Conservation (phyloP, 1,140 invertebrate genomes). For the Aphaenogaster rudis region DNA sequence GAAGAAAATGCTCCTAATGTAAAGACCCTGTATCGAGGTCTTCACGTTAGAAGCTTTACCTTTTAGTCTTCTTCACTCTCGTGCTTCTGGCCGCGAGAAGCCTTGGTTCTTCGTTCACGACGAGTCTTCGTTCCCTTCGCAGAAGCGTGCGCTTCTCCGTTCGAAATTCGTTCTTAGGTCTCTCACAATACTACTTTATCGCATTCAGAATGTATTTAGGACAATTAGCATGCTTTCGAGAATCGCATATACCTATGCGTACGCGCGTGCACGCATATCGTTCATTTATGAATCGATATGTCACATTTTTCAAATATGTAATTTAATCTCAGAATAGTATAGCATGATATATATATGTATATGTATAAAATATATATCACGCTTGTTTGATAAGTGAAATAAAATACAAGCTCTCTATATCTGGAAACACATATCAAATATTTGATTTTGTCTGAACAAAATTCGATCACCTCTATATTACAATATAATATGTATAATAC, state of each 20-base stretch:
- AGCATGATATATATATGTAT: too few species aligned
- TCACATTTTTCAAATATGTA: not conserved
- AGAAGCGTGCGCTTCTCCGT: not conserved
- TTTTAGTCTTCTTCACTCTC: not conserved
- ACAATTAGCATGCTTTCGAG: not conserved
- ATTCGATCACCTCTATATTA: not conserved
- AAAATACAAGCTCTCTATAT: not conserved
- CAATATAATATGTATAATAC: too few species aligned
- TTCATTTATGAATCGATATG: not conserved
- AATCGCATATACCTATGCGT: not conserved
- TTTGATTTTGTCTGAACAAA: constrained; percentile 3
- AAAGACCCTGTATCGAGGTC: too few species aligned
- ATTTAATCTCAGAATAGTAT: not conserved
- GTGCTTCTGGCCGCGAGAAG: not conserved
- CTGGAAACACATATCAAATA: not conserved
- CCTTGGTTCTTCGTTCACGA: constrained; percentile 12
- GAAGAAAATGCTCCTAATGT: too few species aligned
- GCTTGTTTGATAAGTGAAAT: not conserved
- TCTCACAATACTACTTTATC: not conserved
- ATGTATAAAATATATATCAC: not conserved
- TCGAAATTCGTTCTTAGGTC: constrained; percentile 9
- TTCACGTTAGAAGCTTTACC: not conserved
- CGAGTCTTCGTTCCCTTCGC: not conserved
- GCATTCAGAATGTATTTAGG: not conserved
- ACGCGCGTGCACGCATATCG: not conserved